phyloP scores from a whole-genome alignment of 2,113 vertebrate genomes.

The Saguinus imperator region DNA sequence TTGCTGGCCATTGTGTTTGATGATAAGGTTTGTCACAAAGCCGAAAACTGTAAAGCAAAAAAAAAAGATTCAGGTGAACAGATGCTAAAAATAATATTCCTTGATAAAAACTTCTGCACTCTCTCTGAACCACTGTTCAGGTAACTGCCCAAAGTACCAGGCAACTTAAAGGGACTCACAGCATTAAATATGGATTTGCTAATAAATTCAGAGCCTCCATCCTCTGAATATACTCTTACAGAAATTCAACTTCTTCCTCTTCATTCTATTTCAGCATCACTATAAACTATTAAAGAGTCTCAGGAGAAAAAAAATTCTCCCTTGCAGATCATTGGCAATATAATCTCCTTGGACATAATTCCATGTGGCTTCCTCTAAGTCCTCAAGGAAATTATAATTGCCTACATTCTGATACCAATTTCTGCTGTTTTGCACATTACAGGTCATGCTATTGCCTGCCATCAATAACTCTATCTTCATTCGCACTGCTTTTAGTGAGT shows the following conservation, averaged over 20 bases:
- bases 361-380: background rate
- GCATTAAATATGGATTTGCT: background rate
- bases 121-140: background rate
- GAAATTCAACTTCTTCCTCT: background rate
- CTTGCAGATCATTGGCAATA: background rate
- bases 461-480: background rate
- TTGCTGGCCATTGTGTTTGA: no score
- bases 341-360: background rate
- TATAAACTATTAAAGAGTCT: background rate
- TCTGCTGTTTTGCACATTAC: background rate
- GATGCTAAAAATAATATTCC: background rate
- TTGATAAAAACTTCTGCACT: background rate
- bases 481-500: background rate
- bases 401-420: background rate
- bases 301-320: rapidly evolving
- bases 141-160: background rate
- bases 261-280: background rate
- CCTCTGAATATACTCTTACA: background rate
- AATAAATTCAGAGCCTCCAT: background rate
- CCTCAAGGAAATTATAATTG: background rate
- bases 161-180: background rate
- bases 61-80: conserved; percentile 40
- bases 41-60: no score
- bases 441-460: background rate
- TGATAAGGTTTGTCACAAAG: no score